A percentile compares a stretch with the other conserved stretches of the same genome.
Evolutionary conservation across 2,113 vertebrate genomes (phyloP).

Genomic region (Proteles cristata): DNA sequence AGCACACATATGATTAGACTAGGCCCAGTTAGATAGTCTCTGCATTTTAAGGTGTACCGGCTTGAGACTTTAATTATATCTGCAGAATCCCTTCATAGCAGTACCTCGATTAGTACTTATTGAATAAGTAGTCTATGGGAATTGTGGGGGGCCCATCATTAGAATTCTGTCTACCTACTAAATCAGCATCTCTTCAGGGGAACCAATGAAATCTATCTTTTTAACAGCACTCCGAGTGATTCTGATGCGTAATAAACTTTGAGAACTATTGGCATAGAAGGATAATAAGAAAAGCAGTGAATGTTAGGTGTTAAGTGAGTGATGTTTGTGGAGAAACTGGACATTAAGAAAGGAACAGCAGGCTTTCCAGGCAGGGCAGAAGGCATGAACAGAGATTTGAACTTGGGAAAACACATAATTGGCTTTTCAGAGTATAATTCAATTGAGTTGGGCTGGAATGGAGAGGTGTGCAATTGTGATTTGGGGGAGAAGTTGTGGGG

Average conservation of each 20-base stretch:
- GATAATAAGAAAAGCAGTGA: conserved; percentile 18
- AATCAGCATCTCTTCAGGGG: neutral
- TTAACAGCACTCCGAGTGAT: neutral
- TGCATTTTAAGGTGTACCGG: neutral
- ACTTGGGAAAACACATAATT: neutral
- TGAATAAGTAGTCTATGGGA: neutral
- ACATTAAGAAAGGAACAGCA: neutral
- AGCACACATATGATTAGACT: neutral
- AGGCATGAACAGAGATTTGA: neutral
- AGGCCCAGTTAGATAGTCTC: neutral
- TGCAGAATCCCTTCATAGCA: conserved; percentile 26
- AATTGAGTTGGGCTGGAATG: neutral
- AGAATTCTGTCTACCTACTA: neutral
- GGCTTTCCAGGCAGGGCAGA: neutral
- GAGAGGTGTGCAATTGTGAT: neutral
- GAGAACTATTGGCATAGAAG: neutral
- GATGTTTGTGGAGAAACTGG: neutral
- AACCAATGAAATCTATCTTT: neutral
- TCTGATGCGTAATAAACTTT: neutral
- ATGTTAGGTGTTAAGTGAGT: neutral
- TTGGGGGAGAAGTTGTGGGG: neutral
- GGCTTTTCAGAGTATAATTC: neutral
- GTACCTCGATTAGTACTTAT: conserved; percentile 13
- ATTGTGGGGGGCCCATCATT: neutral
- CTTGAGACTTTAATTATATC: conserved; percentile 43